Evolutionary conservation across 1,140 invertebrate species (phyloP), one percentile per base, ranked within the genome.

Genomic region (Drusus annulatus): DNA sequence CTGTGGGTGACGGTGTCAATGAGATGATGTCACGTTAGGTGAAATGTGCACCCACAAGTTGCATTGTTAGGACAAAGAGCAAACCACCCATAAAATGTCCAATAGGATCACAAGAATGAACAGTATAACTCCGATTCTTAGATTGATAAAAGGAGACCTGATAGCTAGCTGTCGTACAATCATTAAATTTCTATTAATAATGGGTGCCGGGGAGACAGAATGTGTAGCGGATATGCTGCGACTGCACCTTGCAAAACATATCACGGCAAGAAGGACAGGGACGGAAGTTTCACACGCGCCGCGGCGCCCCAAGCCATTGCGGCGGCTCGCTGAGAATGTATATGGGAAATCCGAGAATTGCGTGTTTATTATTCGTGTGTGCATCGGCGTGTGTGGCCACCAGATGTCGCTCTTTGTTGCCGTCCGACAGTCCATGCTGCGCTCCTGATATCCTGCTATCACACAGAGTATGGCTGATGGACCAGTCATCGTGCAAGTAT

Each of bases 291-390:
- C 54, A 56, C 28, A 56, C 78, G 73, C 79, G 52, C 74, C 28
- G 74, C 74, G 58, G 73, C 74, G 76, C 58, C 45, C 52, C 17
- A 23, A 58, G 31, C 60, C 76, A 62, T 65, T 63, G 71, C 60
- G 71, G 52, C 79, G 74, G 31, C 73, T 65, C 73, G 51, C n/a
- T 2, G 79, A 54, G 52, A 74, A 77, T 79, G 78, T 81, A 78
- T 81, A 81, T 81, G 80, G 80, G 80, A 81, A 81, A 81, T 78
- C 80, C 69, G 54, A 75, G 80, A 81, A 81, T 78, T 65, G 80
- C 68, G 68, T 81, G 80, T 81, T 81, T 81, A 79, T 81, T 78
- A 62, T 74, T 75, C 58, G 80, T 31, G 56, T 62, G 69, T 69
- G 80, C 75, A 52, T 17, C 79, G 6, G 36, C 60, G 80, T 81